phyloP scores from a whole-genome alignment of 2,797 vertebrate species.

The Babyrousa celebensis region DNA sequence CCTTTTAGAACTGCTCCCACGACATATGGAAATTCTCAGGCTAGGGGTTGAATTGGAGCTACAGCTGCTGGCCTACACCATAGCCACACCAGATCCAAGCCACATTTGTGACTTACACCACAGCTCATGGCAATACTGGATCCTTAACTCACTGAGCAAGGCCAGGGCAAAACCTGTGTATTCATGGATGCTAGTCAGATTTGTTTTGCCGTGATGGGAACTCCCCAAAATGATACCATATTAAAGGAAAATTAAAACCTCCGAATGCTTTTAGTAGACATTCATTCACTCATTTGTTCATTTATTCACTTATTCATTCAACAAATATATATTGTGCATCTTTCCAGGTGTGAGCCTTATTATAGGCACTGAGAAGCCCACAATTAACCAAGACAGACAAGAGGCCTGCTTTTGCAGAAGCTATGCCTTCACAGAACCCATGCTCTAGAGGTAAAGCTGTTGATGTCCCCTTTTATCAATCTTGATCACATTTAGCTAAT shows the following conservation, averaged over 20 bases:
- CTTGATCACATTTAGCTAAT: conserved; percentile 9
- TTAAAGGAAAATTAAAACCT: conserved; percentile 16
- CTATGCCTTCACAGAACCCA: background rate
- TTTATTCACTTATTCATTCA: background rate
- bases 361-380: background rate
- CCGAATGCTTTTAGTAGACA: background rate
- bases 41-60: too few species aligned
- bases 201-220: too few species aligned
- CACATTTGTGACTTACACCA: too few species aligned
- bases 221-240: background rate
- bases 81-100: too few species aligned
- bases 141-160: too few species aligned
- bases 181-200: too few species aligned
- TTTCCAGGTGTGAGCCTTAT: background rate
- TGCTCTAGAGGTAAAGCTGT: background rate
- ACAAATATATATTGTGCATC: background rate
- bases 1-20: too few species aligned
- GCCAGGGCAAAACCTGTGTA: too few species aligned
- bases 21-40: too few species aligned
- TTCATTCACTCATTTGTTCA: background rate
- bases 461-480: background rate
- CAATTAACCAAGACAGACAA: too few species aligned
- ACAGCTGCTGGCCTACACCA: too few species aligned
- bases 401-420: background rate
- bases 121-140: too few species aligned